Evolutionary conservation across 2,113 vertebrate species (phyloP).

Genomic region (Corythornis cristatus): DNA sequence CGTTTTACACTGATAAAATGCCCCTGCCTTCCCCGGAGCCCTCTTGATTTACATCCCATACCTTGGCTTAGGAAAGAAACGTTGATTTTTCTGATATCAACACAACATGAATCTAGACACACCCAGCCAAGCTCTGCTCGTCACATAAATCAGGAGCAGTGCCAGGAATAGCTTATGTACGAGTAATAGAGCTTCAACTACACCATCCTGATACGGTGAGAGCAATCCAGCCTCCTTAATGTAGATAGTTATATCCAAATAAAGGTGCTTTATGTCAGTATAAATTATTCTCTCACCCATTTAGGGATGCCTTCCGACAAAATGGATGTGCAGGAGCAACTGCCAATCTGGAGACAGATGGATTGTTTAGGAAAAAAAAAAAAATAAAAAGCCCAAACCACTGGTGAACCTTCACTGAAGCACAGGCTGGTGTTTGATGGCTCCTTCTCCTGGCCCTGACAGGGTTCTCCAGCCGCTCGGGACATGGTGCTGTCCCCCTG

Average conservation of each 20-base stretch:
- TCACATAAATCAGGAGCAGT: slow-evolving; percentile 39
- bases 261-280: slow-evolving; percentile 51
- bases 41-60: slow-evolving; percentile 40
- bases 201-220: neutral
- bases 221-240: slow-evolving; percentile 41
- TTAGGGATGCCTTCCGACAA: slow-evolving; percentile 31
- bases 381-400: neutral
- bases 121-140: neutral
- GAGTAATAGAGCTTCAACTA: slow-evolving; percentile 32
- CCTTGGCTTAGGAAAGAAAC: slow-evolving; percentile 16
- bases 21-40: slow-evolving; percentile 30
- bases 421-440: accelerated
- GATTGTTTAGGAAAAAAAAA: neutral
- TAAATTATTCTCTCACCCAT: slow-evolving; percentile 45
- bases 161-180: slow-evolving; percentile 16
- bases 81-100: slow-evolving; percentile 41
- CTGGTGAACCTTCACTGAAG: neutral
- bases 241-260: slow-evolving; percentile 50
- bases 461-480: accelerated
- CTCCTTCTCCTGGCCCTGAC: neutral
- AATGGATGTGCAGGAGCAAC: slow-evolving; percentile 26
- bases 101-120: slow-evolving; percentile 38
- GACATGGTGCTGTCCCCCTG: neutral
- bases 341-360: slow-evolving; percentile 15
- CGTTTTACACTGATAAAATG: slow-evolving; percentile 15